These are phyloP conservation scores for Sminthurinus aureus DNA, from an alignment of 2,888 invertebrate genomes.

Conservation along the genomic window DNA sequence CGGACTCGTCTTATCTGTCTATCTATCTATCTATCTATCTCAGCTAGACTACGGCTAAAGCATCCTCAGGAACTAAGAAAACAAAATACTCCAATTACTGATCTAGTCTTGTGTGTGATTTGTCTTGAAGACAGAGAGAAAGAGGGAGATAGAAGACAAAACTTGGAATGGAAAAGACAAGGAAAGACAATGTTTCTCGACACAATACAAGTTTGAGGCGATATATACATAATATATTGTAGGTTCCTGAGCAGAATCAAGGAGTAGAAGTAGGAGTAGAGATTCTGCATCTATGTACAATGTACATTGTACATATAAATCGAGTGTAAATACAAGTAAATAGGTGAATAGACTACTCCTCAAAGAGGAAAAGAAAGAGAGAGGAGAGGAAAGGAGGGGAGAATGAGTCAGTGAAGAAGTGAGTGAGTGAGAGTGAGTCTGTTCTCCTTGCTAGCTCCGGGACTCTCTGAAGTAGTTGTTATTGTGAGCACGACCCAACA, in stretches of 20 bases:
- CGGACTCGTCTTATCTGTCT: slow-evolving; percentile 16
- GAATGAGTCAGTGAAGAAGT: slow-evolving; percentile 6
- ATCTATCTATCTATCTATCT: no score
- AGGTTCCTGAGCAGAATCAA: not conserved
- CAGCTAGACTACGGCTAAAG: not conserved
- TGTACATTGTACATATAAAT: not conserved
- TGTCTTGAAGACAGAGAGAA: slow-evolving; percentile 22
- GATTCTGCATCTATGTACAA: not conserved
- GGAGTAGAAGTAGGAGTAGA: no score
- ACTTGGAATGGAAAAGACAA: slow-evolving; percentile 14
- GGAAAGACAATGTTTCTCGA: not conserved
- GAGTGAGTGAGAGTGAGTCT: slow-evolving; percentile 4
- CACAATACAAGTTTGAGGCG: not conserved
- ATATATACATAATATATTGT: not conserved
- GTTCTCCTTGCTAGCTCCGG: slow-evolving; percentile 24
- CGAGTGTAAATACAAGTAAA: slow-evolving; percentile 8
- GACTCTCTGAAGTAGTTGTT: slow-evolving; percentile 41
- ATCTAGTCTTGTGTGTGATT: slow-evolving; percentile 34
- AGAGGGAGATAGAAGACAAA: not conserved
- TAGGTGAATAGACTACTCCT: not conserved
- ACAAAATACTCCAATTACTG: slow-evolving; percentile 24
- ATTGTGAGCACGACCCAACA: slow-evolving; percentile 45
- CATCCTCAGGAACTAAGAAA: slow-evolving; percentile 22
- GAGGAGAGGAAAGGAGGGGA: slow-evolving; percentile 13
- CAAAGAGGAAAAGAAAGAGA: not conserved